Conservation (phyloP, 2,797 vertebrate genomes). For the Protosalanx chinensis region DNA sequence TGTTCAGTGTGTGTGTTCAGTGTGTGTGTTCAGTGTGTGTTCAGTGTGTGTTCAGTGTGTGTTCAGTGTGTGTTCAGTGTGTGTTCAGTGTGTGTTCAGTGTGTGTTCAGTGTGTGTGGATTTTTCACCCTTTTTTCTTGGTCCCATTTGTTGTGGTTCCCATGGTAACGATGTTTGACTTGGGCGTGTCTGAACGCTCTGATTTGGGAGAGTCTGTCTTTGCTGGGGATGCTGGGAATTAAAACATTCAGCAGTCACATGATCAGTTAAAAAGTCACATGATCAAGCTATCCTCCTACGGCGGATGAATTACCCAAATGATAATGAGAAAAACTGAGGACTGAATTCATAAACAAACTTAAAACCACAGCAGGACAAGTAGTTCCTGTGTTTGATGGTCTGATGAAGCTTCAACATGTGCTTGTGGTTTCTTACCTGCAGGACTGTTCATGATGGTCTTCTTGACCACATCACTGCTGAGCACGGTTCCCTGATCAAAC, state of each 20-base stretch:
- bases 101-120: background rate
- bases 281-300: too few relatives aligned
- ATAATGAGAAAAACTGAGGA: too few relatives aligned
- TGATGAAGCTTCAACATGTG: background rate
- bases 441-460: slow-evolving; percentile 83
- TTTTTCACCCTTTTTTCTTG: slow-evolving; percentile 81
- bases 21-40: background rate
- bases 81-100: too few relatives aligned
- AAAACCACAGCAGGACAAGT: background rate
- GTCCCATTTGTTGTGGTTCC: slow-evolving; percentile 63
- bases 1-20: too few relatives aligned
- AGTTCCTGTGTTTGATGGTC: background rate
- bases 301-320: too few relatives aligned
- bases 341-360: background rate
- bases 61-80: background rate
- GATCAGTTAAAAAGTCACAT: background rate
- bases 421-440: background rate
- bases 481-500: slow-evolving; percentile 74
- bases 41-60: background rate
- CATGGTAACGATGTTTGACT: slow-evolving; percentile 63
- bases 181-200: slow-evolving; percentile 60
- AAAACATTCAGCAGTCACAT: slow-evolving; percentile 35
- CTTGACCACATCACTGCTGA: slow-evolving; percentile 85
- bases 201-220: slow-evolving; percentile 30
- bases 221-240: slow-evolving; percentile 24